Base-by-base conservation (phyloP, 2,113 vertebrate species). In the Ctenomys sociabilis region DNA sequence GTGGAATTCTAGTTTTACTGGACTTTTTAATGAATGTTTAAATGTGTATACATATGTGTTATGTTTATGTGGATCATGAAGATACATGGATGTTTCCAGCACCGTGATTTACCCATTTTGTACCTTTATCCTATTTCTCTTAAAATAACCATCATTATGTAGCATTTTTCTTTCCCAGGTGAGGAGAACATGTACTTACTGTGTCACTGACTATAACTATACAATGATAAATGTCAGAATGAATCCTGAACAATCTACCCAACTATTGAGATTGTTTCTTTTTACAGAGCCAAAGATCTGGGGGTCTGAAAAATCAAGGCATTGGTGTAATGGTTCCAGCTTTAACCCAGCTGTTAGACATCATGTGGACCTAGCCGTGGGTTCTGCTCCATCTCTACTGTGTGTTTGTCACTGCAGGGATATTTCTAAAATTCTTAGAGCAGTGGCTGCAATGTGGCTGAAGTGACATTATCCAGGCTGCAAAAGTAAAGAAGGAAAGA, bases 351-450 rank as follows among this genome's bases (percentile, higher is more conserved):
- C 59, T 59, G 77, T 85, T 73, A 63, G 81, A 80, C 63, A 45
- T 52, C 73, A n/a, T 45, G 10, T 45, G 77, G 85, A 77, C 63
- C 49, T 1, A 68, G 86, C 81, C 80, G n/a, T 28, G 35, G 32
- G 54, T n/a, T 93, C 75, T 90, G 66, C 17, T 90, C 43, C 68
- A 1, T 61, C n/a, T 73, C 81, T 85, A 43, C 63, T 84, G 68
- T n/a, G 30, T 28, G 73, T n/a, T 61, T 93, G 80, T 52, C 32
- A 59, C 28, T 35, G 3, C 14, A 90, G 77, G 57, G 40, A 21
- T 72, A 80, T 93, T 94, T 92, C 91, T 35, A 63, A 89, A 92
- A 63, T 78, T 17, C n/a, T 92, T 28, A n/a, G 92, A 22, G 49
- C n/a, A 91, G 45, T 30, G 63, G 24, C 61, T 90, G 64, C 37